These are phyloP conservation scores for Drosophila cognata DNA, from an alignment of 2,888 invertebrate genomes.

Conservation along the genomic window DNA sequence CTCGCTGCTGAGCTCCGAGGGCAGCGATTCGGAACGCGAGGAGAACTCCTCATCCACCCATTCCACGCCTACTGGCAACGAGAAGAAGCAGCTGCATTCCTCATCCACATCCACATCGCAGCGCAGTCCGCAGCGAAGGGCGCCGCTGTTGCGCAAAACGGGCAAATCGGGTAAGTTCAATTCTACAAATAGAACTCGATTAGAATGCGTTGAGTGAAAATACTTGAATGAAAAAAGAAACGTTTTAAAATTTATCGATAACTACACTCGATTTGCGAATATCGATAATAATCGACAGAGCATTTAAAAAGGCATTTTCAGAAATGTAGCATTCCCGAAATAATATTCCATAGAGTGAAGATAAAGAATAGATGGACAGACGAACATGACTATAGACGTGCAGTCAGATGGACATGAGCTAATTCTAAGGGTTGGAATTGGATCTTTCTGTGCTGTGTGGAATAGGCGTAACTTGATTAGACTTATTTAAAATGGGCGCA, in stretches of 20 bases:
- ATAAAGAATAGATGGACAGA: background rate
- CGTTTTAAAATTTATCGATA: background rate
- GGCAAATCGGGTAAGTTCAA: slow-evolving; percentile 84
- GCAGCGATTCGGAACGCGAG: slow-evolving; percentile 88
- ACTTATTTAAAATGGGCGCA: background rate
- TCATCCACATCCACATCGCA: slow-evolving; percentile 41
- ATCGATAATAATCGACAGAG: background rate
- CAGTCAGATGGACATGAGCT: background rate
- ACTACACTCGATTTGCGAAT: background rate
- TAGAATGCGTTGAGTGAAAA: too few species aligned
- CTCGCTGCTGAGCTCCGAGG: slow-evolving; percentile 88
- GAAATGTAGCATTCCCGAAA: background rate
- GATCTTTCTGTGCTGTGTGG: background rate
- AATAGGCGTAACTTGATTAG: background rate
- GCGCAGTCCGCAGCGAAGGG: slow-evolving; percentile 73
- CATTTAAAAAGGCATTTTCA: background rate
- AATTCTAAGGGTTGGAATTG: background rate
- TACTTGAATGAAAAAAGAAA: too few species aligned
- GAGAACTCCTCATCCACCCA: slow-evolving; percentile 61
- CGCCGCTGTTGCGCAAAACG: slow-evolving; percentile 83
- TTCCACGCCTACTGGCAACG: slow-evolving; percentile 46
- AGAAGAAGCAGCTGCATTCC: slow-evolving; percentile 28
- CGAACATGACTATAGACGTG: background rate
- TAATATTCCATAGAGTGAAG: too few species aligned
- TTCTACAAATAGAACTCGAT: background rate